Conservation (phyloP, 2,797 vertebrate genomes). For the Moxostoma hubbsi region DNA sequence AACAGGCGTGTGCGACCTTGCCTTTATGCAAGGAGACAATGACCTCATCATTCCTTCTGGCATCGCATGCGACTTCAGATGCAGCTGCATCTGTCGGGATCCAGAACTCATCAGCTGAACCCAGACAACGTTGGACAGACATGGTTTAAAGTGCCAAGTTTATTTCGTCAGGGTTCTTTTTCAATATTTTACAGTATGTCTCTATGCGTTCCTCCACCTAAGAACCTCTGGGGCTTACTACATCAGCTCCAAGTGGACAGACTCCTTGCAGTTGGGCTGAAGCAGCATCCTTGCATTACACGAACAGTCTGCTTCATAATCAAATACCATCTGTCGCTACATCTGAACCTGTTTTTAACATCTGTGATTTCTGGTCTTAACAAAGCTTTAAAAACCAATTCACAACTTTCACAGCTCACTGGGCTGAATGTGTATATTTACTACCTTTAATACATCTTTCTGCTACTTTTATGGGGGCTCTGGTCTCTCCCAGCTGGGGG, state of each 20-base stretch:
- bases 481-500: conserved; percentile 64
- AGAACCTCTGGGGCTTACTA: conserved; percentile 57
- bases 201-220: neutral
- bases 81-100: conserved; percentile 54
- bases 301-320: conserved; percentile 99
- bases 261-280: conserved; percentile 88
- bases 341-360: conserved; percentile 97
- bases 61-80: conserved; percentile 52
- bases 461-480: conserved; percentile 74
- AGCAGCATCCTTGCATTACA: conserved; percentile 94
- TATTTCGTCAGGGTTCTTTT: conserved; percentile 15
- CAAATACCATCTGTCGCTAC: conserved; percentile 99
- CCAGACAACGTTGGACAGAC: conserved; percentile 12
- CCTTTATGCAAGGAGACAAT: conserved; percentile 53
- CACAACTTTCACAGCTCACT: conserved; percentile 96
- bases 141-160: conserved; percentile 1
- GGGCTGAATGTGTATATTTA: conserved; percentile 85
- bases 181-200: conserved; percentile 27
- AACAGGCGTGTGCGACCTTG: conserved; percentile 52
- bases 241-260: conserved; percentile 77
- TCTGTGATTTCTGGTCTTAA: conserved; percentile 98
- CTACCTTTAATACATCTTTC: conserved; percentile 82
- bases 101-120: conserved; percentile 30
- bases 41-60: conserved; percentile 55
- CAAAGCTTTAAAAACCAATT: conserved; percentile 98